These are phyloP conservation scores for Thymelicus lineola DNA, from an alignment of 2,888 invertebrate species.

Conservation along the genomic window DNA sequence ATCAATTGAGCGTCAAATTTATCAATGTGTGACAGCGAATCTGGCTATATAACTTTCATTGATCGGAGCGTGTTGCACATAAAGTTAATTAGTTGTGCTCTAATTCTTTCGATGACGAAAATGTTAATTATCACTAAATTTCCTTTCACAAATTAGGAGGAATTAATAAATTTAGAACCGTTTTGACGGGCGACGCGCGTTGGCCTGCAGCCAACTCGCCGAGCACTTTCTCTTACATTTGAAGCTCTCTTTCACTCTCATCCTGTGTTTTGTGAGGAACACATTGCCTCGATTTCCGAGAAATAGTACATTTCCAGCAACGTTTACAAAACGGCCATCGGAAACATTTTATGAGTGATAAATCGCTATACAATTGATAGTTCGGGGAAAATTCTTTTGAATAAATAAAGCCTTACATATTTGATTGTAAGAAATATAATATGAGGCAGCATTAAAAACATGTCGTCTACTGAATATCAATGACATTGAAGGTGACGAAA, in stretches of 20 bases:
- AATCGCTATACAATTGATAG: slow-evolving; percentile 62
- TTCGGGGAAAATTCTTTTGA: slow-evolving; percentile 49
- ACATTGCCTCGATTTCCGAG: slow-evolving; percentile 77
- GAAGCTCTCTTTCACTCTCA: slow-evolving; percentile 61
- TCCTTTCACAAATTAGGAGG: slow-evolving; percentile 72
- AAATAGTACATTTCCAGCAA: slow-evolving; percentile 72
- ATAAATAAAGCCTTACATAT: slow-evolving; percentile 25
- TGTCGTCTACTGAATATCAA: slow-evolving; percentile 14
- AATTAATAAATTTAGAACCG: slow-evolving; percentile 71
- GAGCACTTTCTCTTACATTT: slow-evolving; percentile 66
- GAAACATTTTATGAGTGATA: slow-evolving; percentile 77
- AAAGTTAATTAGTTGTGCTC: slow-evolving; percentile 61
- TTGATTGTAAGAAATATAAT: slow-evolving; percentile 10
- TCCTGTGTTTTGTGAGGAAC: slow-evolving; percentile 57
- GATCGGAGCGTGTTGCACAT: slow-evolving; percentile 43
- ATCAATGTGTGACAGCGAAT: slow-evolving; percentile 6
- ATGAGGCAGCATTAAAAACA: slow-evolving; percentile 1
- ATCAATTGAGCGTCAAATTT: slow-evolving; percentile 10
- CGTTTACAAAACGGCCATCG: slow-evolving; percentile 66
- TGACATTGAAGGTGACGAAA: slow-evolving; percentile 4
- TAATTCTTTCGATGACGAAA: slow-evolving; percentile 75
- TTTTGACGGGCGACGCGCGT: slow-evolving; percentile 61
- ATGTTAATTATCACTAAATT: slow-evolving; percentile 74
- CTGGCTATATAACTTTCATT: slow-evolving; percentile 21
- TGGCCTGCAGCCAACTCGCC: slow-evolving; percentile 69